Base-by-base conservation (phyloP, 2,113 vertebrate species). In the Mungos mungo region DNA sequence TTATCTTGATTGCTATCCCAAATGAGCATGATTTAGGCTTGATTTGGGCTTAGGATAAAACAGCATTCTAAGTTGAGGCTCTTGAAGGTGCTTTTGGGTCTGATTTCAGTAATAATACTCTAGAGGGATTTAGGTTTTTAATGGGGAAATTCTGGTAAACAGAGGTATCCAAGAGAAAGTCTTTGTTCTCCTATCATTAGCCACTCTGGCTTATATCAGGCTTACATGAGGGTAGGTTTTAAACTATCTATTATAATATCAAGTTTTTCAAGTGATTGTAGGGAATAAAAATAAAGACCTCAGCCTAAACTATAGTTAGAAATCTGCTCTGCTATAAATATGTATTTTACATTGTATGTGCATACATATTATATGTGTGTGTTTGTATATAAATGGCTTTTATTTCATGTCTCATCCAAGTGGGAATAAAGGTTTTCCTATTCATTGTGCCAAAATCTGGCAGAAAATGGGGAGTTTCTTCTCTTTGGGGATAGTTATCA, bases 401-500 rank as follows among this genome's bases (percentile, higher is more conserved):
- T 95, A 38, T 83, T 54, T 95, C n/a, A 77, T 76, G 7, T 27
- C 9, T 95, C 82, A 8, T 96, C 16, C 29, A 74, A 72, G 7
- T 76, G n/a, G 3, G 50, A 84, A 81, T 95, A 68, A 41, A 72
- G 80, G 13, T 90, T 94, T 84, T 93, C 18, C 33, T 33, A 27
- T 82, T 88, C 52, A 57, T 47, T 50, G 21, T 96, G 29, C 88
- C 71, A 1, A 96, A 95, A 92, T 12, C 35, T 38, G 81, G 45
- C 38, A 92, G 50, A 88, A 92, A 96, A 93, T 85, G 31, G 60
- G 45, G 57, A 33, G 96, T 97, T 97, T 95, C 72, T 19, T 82
- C 25, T 84, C n/a, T 88, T 89, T 95, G 47, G 57, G 69, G 69
- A 68, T 87, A 95, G 79, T 83, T 45, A 83, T 50, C 35, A 71